Conservation (phyloP, 2,888 invertebrate genomes). For the Cheilosia soror region DNA sequence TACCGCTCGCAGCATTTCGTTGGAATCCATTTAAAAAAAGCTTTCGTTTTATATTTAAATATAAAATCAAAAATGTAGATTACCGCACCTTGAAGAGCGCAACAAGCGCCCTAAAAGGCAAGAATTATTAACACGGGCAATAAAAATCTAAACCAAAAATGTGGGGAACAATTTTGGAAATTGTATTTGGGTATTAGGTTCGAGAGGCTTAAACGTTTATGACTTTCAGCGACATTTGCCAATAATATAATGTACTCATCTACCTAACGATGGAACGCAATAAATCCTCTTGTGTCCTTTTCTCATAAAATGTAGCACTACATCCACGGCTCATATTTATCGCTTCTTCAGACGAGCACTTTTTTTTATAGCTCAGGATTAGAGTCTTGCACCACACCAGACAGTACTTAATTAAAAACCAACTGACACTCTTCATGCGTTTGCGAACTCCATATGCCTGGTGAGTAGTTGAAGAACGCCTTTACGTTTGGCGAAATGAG, state of each 20-base stretch:
- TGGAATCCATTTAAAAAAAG: too few species aligned
- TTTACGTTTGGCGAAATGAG: slow-evolving; percentile 34
- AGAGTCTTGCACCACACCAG: slow-evolving; percentile 18
- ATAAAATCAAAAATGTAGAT: too few species aligned
- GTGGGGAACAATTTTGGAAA: too few species aligned
- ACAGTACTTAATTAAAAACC: slow-evolving; percentile 53
- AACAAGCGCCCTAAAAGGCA: too few species aligned
- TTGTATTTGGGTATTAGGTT: too few species aligned
- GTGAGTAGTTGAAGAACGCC: neutral
- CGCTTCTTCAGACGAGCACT: slow-evolving; percentile 29
- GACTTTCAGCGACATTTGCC: slow-evolving; percentile 1
- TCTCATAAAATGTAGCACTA: slow-evolving; percentile 27
- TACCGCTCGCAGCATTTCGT: too few species aligned
- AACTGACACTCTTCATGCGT: neutral
- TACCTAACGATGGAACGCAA: too few species aligned
- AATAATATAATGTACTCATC: slow-evolving; percentile 1
- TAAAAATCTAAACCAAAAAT: too few species aligned
- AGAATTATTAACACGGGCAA: too few species aligned
- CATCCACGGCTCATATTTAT: slow-evolving; percentile 5
- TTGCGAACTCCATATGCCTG: neutral
- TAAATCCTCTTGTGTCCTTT: neutral
- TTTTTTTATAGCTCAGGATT: slow-evolving; percentile 32
- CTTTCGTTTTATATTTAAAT: too few species aligned
- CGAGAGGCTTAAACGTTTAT: slow-evolving; percentile 1
- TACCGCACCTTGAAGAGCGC: too few species aligned